These are phyloP conservation scores for Ploceus nigricollis DNA, from an alignment of 2,113 vertebrate genomes.

Conservation along the genomic window DNA sequence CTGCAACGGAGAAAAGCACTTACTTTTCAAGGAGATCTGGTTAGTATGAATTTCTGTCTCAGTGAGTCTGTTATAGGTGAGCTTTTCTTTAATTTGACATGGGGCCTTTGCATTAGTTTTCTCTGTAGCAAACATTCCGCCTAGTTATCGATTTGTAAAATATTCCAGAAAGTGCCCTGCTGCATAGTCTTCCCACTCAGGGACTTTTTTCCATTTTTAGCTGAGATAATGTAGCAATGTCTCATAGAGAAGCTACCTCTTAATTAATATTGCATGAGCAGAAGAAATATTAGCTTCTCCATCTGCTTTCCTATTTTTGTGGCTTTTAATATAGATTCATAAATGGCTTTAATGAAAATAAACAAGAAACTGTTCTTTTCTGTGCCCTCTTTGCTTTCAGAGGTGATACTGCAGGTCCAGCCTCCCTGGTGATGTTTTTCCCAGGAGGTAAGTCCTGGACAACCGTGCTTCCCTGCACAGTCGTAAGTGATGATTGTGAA, in stretches of 20 bases:
- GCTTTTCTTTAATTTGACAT: neutral
- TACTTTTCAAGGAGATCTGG: neutral
- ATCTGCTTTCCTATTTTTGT: slow-evolving; percentile 17
- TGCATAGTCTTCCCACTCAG: neutral
- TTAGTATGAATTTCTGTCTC: neutral
- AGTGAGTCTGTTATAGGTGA: neutral
- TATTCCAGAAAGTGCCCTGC: slow-evolving; percentile 24
- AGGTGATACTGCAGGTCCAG: neutral
- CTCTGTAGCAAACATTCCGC: neutral
- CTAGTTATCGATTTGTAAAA: neutral
- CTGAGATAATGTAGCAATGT: slow-evolving; percentile 50
- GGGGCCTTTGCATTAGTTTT: neutral
- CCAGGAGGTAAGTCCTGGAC: neutral
- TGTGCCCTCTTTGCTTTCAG: neutral
- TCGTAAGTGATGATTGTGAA: neutral
- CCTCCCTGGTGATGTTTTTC: neutral
- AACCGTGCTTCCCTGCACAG: neutral
- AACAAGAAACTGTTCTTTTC: neutral
- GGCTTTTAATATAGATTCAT: slow-evolving; percentile 50
- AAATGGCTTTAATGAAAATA: slow-evolving; percentile 25
- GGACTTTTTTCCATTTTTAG: slow-evolving; percentile 65
- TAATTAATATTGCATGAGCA: slow-evolving; percentile 74
- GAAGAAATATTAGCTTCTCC: slow-evolving; percentile 55
- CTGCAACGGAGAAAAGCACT: neutral
- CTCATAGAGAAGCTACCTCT: slow-evolving; percentile 44